A percentile compares a stretch with the other conserved stretches of the same genome.
These are phyloP conservation scores for Scarus forsteni DNA, from an alignment of 2,797 vertebrate genomes.

Conservation along the genomic window DNA sequence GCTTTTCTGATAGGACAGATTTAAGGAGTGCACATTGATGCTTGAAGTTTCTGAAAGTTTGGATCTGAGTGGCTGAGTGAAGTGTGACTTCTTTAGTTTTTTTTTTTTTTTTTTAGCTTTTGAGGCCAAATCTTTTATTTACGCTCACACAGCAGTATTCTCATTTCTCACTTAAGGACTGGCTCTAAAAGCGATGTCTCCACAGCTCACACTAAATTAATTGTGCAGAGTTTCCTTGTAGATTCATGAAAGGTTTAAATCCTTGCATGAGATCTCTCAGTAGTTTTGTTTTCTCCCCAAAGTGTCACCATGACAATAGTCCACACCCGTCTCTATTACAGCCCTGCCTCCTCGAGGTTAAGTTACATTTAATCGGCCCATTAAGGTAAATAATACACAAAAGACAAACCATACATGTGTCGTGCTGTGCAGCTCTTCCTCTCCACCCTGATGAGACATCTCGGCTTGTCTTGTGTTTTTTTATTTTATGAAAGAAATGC, in stretches of 20 bases:
- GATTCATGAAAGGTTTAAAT: neutral
- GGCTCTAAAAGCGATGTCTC: neutral
- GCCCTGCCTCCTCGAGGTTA: neutral
- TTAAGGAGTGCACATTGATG: conserved; percentile 14
- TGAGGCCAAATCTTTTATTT: conserved; percentile 30
- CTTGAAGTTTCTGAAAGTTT: conserved; percentile 38
- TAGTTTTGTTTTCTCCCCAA: neutral
- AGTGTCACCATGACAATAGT: neutral
- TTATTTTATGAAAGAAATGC: conserved; percentile 17
- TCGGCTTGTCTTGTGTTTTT: neutral
- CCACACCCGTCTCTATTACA: neutral
- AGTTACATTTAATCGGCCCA: neutral
- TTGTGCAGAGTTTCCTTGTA: neutral
- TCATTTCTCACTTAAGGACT: neutral
- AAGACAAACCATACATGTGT: conserved; percentile 1
- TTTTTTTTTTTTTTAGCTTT: conserved; percentile 21
- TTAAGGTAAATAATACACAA: conserved; percentile 15
- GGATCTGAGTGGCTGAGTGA: conserved; percentile 1
- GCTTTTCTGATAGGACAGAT: conserved; percentile 4
- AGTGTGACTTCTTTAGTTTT: conserved; percentile 4
- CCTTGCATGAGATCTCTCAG: conserved; percentile 5
- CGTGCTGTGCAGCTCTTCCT: conserved; percentile 18
- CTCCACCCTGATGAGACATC: conserved; percentile 6
- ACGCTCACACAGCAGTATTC: neutral
- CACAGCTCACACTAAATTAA: conserved; percentile 3